These are phyloP conservation scores for Drosophila pegasa DNA, from an alignment of 2,888 invertebrate genomes.

Conservation along the genomic window DNA sequence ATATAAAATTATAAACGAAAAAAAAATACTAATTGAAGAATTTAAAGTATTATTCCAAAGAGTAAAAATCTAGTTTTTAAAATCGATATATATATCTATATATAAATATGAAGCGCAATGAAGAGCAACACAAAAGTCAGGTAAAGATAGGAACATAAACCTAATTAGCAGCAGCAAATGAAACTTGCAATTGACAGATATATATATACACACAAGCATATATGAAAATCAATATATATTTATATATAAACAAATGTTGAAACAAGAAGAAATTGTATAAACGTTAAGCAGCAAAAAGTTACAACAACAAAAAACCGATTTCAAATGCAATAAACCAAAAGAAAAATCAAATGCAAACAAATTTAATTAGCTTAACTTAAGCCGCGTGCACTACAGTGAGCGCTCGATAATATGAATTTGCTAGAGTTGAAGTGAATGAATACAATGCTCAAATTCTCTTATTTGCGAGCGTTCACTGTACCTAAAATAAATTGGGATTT, in stretches of 20 bases:
- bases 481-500: constrained; percentile 20
- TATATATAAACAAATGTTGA: constrained; percentile 41
- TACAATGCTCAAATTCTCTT: neutral
- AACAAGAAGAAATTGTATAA: constrained; percentile 40
- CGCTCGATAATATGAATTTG: neutral
- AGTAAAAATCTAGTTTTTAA: constrained; percentile 52
- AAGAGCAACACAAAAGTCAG: constrained; percentile 68
- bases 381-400: constrained; percentile 7
- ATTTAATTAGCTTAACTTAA: constrained; percentile 35
- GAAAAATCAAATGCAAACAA: constrained; percentile 22
- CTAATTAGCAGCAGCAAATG: constrained; percentile 39
- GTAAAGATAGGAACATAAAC: constrained; percentile 51
- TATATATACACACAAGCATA: constrained; percentile 34
- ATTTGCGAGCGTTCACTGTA: constrained; percentile 12
- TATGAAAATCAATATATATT: constrained; percentile 53
- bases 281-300: constrained; percentile 36
- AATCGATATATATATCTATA: constrained; percentile 13
- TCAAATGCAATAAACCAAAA: constrained; percentile 53
- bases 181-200: constrained; percentile 49
- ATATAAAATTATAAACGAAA: constrained; percentile 47
- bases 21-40: constrained; percentile 18
- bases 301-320: constrained; percentile 39
- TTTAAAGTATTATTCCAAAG: constrained; percentile 65
- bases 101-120: constrained; percentile 49
- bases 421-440: neutral